Percentiles rank a stretch among this genome's conserved stretches.
Evolutionary conservation across 2,113 vertebrate genomes (phyloP).

Genomic region (Pelusios castaneus): DNA sequence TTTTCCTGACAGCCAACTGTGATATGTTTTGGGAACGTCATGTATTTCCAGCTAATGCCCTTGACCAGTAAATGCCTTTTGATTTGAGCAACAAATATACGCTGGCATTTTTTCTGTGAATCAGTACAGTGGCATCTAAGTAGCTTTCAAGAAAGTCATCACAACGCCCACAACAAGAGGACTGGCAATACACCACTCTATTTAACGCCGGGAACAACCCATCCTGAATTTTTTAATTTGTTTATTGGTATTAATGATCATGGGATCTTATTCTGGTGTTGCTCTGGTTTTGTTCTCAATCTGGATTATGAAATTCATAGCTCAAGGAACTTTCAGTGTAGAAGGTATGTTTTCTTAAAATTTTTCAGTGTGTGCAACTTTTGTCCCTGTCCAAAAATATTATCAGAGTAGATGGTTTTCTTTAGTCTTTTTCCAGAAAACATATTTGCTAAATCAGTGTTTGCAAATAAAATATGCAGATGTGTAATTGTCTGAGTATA

Average conservation of each 20-base stretch:
- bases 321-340: conserved; percentile 33
- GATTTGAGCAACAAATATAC: neutral
- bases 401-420: neutral
- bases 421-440: neutral
- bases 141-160: conserved; percentile 32
- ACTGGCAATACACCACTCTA: conserved; percentile 6
- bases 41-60: conserved; percentile 76
- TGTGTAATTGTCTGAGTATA: neutral
- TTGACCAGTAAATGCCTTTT: conserved; percentile 43
- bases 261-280: conserved; percentile 45
- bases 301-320: conserved; percentile 39
- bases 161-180: neutral
- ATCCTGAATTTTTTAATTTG: conserved; percentile 9
- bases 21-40: conserved; percentile 65
- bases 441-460: neutral
- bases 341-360: conserved; percentile 61
- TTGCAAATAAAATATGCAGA: neutral
- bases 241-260: neutral
- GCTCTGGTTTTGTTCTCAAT: conserved; percentile 7
- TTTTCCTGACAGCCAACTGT: conserved; percentile 74
- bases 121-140: conserved; percentile 25
- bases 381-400: neutral
- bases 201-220: neutral
- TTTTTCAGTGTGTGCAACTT: accelerated
- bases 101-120: conserved; percentile 23